Evolutionary conservation across 2,113 vertebrate genomes (phyloP).

Genomic region (Trogon surrucura): DNA sequence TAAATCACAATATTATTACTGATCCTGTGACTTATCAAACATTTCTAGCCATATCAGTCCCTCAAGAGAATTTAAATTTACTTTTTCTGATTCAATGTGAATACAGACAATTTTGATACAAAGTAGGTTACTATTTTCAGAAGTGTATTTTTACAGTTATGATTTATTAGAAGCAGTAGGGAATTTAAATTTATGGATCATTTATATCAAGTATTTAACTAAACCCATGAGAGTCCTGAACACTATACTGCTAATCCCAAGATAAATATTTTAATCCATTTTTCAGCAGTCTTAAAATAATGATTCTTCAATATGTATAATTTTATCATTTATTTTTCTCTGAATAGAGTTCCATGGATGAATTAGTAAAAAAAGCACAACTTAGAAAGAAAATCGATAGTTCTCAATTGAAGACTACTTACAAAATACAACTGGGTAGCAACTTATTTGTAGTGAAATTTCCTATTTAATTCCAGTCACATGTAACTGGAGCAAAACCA

Average conservation of each 20-base stretch:
- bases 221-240: conserved; percentile 38
- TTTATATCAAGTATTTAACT: conserved; percentile 54
- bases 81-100: conserved; percentile 1
- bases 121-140: conserved; percentile 24
- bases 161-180: conserved; percentile 47
- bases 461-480: conserved; percentile 39
- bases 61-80: not conserved
- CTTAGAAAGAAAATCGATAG: conserved; percentile 56
- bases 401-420: not conserved
- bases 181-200: conserved; percentile 60
- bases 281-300: conserved; percentile 55
- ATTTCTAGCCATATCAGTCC: conserved; percentile 1
- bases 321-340: conserved; percentile 43
- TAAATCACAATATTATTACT: conserved; percentile 10
- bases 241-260: conserved; percentile 51
- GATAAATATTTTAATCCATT: conserved; percentile 65
- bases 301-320: conserved; percentile 46
- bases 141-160: conserved; percentile 30
- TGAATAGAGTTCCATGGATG: conserved; percentile 28
- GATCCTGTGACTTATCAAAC: not conserved
- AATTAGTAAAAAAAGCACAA: conserved; percentile 58
- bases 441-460: conserved; percentile 51
- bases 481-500: conserved; percentile 43
- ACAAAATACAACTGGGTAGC: conserved; percentile 20
- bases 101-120: conserved; percentile 3